Evolutionary conservation across 2,113 vertebrate species (phyloP), one percentile per base, ranked within the genome.

Genomic region (Chamaea fasciata): DNA sequence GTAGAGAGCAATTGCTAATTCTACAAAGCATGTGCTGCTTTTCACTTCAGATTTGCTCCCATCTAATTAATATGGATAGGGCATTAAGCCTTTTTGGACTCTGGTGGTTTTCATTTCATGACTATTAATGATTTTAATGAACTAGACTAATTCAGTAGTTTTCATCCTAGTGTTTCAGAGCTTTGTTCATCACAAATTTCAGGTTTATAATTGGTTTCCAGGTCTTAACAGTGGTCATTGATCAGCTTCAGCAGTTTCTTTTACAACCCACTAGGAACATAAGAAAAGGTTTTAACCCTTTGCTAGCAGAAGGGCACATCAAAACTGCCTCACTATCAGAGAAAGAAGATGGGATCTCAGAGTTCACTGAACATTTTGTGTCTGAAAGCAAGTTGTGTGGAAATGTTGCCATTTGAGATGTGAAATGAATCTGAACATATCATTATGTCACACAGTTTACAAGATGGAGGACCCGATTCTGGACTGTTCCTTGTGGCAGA

Each of bases 121-220:
- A 99, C 99, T 99, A 99, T 99, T 99, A 99, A 99, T 99, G 99
- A 98, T 99, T 99, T 99, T 99, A 99, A 99, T 99, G 99, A 99
- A 99, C 99, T 99, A 98, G 98, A 98, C 98, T 99, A 99, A 99
- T 99, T 99, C 99, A 98, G 98, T 98, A 98, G 98, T 99, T 99
- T 99, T 99, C 98, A 99, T 98, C 97, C 96, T 98, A 97, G 98
- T 98, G 98, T 98, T 98, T 98, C 98, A 97, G 98, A 98, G 98
- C 98, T 98, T 98, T 98, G 98, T 98, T 98, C 98, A 97, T 98
- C 98, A 98, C 98, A 98, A 98, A 98, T 98, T 98, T 98, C 98
- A 98, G 98, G 98, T 98, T 98, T 98, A 98, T 98, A 98, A 98
- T 98, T 98, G 98, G 97, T 98, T 98, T 98, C 98, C 98, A 98